These are phyloP conservation scores for Promerops cafer DNA, from an alignment of 2,113 vertebrate genomes.

Conservation along the genomic window DNA sequence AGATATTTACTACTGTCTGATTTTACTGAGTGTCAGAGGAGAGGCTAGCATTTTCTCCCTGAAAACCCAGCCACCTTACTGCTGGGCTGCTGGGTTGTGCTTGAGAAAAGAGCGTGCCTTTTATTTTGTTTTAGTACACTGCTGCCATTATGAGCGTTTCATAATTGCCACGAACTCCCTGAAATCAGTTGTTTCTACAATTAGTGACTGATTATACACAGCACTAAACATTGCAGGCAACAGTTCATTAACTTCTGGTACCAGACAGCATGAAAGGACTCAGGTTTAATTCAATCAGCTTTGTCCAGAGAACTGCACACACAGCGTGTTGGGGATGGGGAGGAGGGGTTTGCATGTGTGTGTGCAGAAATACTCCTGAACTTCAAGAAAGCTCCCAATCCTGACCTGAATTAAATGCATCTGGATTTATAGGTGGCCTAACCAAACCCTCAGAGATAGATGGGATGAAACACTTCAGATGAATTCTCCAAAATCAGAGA, in stretches of 20 bases:
- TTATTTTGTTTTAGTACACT: neutral
- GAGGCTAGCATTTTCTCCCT: neutral
- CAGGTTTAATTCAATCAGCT: slow-evolving; percentile 12
- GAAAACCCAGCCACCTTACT: neutral
- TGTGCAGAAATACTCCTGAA: neutral
- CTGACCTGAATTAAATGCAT: neutral
- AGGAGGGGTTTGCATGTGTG: accelerated
- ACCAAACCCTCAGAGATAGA: neutral
- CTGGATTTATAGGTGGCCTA: neutral
- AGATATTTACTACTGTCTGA: neutral
- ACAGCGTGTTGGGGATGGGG: neutral
- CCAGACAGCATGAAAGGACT: slow-evolving; percentile 14
- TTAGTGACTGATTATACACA: slow-evolving; percentile 70
- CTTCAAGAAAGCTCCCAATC: neutral
- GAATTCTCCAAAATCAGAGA: neutral
- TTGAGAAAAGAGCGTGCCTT: neutral
- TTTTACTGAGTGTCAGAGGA: neutral
- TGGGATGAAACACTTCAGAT: neutral
- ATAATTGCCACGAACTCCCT: slow-evolving; percentile 40
- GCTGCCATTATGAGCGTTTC: neutral
- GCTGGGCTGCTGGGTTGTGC: neutral
- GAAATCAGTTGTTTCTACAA: slow-evolving; percentile 71
- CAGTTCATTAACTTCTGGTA: slow-evolving; percentile 57
- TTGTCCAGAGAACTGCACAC: neutral
- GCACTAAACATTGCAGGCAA: slow-evolving; percentile 46